A percentile compares a stretch with the other conserved stretches of the same genome.
phyloP scores from a whole-genome alignment of 2,888 invertebrate genomes.

The Tanaodytes sp. region DNA sequence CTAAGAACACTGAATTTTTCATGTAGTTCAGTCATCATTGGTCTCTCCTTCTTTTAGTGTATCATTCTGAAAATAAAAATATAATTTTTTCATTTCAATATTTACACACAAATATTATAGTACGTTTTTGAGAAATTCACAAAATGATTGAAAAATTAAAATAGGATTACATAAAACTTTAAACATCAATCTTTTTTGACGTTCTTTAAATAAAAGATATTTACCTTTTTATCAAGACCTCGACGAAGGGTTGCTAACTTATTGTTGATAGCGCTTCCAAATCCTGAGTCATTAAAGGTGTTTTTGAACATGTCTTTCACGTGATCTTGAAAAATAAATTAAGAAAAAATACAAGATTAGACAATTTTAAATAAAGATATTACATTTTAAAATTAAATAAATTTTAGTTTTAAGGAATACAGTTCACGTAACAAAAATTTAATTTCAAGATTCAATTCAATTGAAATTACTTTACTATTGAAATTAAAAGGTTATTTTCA shows the following conservation, averaged over 20 bases:
- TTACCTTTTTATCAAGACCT: neutral
- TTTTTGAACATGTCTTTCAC: neutral
- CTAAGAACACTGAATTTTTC: too few species aligned
- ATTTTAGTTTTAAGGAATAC: too few species aligned
- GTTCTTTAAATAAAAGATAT: neutral
- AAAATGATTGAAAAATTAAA: neutral
- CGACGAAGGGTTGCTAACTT: neutral
- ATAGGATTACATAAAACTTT: neutral
- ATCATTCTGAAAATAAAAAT: too few species aligned
- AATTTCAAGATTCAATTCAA: too few species aligned
- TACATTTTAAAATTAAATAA: too few species aligned
- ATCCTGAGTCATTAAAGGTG: neutral
- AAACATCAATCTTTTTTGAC: neutral
- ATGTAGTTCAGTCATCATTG: too few species aligned
- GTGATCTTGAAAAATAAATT: constrained; percentile 2
- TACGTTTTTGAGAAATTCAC: neutral
- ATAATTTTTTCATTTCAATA: too few species aligned
- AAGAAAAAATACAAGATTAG: neutral
- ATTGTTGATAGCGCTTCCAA: neutral
- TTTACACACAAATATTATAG: neutral
- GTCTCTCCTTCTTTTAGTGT: too few species aligned
- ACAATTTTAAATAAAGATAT: too few species aligned
- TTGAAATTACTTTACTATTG: neutral
- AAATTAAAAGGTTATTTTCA: neutral
- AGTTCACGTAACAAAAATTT: too few species aligned